Evolutionary conservation across 2,888 invertebrate species (phyloP).

Genomic region (Dasysyrphus tricinctus): DNA sequence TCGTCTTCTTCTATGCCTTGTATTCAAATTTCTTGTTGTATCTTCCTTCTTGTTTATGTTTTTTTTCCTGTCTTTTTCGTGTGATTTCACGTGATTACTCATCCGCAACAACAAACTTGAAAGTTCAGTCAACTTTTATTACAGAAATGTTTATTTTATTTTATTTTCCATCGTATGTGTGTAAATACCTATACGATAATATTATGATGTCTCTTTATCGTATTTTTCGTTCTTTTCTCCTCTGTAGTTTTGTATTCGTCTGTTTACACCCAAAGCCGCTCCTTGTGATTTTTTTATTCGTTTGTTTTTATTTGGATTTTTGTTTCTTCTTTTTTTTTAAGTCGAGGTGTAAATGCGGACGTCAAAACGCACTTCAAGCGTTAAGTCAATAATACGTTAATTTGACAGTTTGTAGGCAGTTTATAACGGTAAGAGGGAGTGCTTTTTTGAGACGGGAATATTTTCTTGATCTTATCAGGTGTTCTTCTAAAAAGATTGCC

Average conservation of each 20-base stretch:
- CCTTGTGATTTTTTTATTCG: slow-evolving; percentile 33
- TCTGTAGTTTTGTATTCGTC: slow-evolving; percentile 26
- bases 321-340: not conserved
- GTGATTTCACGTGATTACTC: slow-evolving; percentile 73
- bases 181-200: slow-evolving; percentile 3
- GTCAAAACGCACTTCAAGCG: slow-evolving; percentile 58
- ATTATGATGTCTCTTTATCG: slow-evolving; percentile 36
- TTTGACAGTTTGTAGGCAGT: slow-evolving; percentile 39
- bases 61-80: slow-evolving; percentile 41
- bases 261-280: slow-evolving; percentile 40
- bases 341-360: slow-evolving; percentile 30
- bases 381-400: slow-evolving; percentile 47
- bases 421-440: slow-evolving; percentile 1
- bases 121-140: slow-evolving; percentile 74
- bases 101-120: slow-evolving; percentile 65
- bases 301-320: not conserved
- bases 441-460: not conserved
- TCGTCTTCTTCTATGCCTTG: slow-evolving; percentile 1
- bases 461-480: slow-evolving; percentile 6
- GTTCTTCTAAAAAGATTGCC: slow-evolving; percentile 4
- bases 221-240: slow-evolving; percentile 11
- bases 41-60: slow-evolving; percentile 48
- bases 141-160: slow-evolving; percentile 26
- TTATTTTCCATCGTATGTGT: slow-evolving; percentile 4
- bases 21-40: slow-evolving; percentile 27